These are phyloP conservation scores for Acholoe squamosa DNA, from an alignment of 2,888 invertebrate species.

Conservation along the genomic window DNA sequence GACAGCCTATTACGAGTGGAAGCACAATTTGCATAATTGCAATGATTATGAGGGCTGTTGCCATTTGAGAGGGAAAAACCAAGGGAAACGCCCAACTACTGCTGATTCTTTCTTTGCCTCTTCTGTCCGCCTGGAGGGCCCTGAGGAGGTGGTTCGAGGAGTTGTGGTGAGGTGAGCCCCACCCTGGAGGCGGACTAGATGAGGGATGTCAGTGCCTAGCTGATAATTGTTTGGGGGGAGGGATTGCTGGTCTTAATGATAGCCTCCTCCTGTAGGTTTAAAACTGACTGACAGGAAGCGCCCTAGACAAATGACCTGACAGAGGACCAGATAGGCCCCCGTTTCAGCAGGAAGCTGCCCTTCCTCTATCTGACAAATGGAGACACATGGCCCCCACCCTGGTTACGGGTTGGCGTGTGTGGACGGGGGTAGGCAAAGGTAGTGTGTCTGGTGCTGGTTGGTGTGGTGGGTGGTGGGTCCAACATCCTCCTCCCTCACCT, in stretches of 20 bases:
- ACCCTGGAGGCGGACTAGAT: background rate
- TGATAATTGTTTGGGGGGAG: slow-evolving; percentile 30
- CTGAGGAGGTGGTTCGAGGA: background rate
- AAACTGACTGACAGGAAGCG: slow-evolving; percentile 57
- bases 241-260: slow-evolving; percentile 19
- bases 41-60: background rate
- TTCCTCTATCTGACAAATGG: slow-evolving; percentile 49
- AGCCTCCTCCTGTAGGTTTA: slow-evolving; percentile 37
- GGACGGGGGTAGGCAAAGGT: too few species aligned
- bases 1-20: background rate
- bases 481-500: background rate
- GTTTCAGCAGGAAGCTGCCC: background rate
- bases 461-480: background rate
- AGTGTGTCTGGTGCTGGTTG: background rate
- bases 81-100: background rate
- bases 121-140: background rate
- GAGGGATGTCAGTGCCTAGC: slow-evolving; percentile 13
- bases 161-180: background rate
- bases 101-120: background rate
- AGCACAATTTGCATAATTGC: slow-evolving; percentile 24
- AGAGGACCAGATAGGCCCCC: background rate
- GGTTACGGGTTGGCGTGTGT: background rate
- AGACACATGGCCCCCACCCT: slow-evolving; percentile 20
- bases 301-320: slow-evolving; percentile 48
- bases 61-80: background rate